Evolutionary conservation across 2,888 invertebrate genomes (phyloP).

Genomic region (Incurvaria masculella): DNA sequence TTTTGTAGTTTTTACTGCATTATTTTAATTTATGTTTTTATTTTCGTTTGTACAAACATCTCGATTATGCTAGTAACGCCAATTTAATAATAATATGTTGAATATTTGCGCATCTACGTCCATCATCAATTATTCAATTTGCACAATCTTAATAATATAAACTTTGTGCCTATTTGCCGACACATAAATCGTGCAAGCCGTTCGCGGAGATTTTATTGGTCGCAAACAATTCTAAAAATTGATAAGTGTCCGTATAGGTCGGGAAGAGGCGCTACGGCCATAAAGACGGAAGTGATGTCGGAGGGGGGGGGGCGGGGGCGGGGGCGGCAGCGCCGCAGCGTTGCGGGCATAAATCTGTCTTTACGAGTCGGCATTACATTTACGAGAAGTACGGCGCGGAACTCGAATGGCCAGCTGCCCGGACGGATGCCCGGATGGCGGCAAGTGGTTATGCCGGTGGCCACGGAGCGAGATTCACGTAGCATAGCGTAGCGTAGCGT

Average conservation of each 20-base stretch:
- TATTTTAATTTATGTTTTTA: no score
- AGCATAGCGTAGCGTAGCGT: no score
- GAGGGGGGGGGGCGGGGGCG: background rate
- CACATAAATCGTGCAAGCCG: background rate
- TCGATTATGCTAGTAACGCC: no score
- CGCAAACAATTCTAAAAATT: background rate
- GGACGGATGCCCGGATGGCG: background rate
- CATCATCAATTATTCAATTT: no score
- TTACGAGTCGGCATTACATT: background rate
- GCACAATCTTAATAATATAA: background rate
- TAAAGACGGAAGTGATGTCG: no score
- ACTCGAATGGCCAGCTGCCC: background rate
- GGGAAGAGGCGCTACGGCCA: no score
- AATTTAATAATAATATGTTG: no score
- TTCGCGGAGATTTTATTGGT: background rate
- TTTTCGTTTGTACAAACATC: no score
- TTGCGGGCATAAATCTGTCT: background rate
- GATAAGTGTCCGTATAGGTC: background rate
- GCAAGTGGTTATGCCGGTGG: background rate
- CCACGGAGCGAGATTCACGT: no score
- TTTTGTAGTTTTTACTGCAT: no score
- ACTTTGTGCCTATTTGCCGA: background rate
- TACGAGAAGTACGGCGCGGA: background rate
- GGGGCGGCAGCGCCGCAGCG: background rate
- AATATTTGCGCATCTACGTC: no score